phyloP scores from a whole-genome alignment of 2,797 vertebrate genomes.

The Nothura maculosa region DNA sequence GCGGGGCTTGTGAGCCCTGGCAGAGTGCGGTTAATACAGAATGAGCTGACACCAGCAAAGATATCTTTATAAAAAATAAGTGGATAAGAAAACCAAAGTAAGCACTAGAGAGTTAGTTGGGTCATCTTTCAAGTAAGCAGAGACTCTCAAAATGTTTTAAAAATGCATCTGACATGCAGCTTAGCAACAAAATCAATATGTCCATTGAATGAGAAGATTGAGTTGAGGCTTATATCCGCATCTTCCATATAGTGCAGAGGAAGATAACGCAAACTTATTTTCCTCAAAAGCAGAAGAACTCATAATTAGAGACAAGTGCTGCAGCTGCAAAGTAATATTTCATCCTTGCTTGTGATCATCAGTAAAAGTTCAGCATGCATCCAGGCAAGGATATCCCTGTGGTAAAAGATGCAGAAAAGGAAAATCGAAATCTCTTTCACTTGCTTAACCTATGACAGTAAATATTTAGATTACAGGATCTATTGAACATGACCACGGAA shows the following conservation, averaged over 20 bases:
- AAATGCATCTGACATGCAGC: not conserved
- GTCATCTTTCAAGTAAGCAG: not conserved
- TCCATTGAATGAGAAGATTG: not conserved
- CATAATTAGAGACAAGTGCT: not conserved
- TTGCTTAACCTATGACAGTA: not conserved
- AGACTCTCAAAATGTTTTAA: not conserved
- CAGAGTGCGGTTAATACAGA: not conserved
- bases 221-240: not conserved
- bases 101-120: not conserved
- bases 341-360: not conserved
- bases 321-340: not conserved
- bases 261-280: not conserved
- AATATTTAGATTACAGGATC: not conserved
- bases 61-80: not conserved
- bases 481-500: not conserved
- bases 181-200: not conserved
- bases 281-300: not conserved
- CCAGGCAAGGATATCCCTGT: not conserved
- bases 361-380: not conserved
- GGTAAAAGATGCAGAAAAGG: not conserved
- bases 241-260: not conserved
- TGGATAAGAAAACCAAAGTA: not conserved
- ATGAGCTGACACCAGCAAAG: not conserved
- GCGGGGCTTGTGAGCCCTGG: not conserved
- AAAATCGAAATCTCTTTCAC: not conserved